Percentiles rank a stretch among this genome's conserved stretches.
These are phyloP conservation scores for Rhodeus uyekii DNA, from an alignment of 2,797 vertebrate species.

Conservation along the genomic window DNA sequence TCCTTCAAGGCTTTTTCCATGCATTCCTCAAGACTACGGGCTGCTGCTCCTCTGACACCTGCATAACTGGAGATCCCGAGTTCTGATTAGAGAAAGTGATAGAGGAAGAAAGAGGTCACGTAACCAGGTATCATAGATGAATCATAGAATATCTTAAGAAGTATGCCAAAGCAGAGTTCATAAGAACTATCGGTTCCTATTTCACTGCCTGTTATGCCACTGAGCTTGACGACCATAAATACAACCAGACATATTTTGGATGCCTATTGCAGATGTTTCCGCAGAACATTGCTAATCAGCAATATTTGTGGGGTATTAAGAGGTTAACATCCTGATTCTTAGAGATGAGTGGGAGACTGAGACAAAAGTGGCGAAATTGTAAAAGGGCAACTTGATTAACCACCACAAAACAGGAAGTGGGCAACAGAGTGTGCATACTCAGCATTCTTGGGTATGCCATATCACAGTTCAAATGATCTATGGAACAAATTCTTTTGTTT, in stretches of 20 bases:
- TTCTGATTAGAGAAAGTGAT: slow-evolving; percentile 55
- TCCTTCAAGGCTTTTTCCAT: slow-evolving; percentile 66
- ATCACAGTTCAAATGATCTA: not conserved
- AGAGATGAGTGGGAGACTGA: slow-evolving; percentile 5
- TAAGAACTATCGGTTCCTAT: not conserved
- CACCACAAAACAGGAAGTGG: slow-evolving; percentile 40
- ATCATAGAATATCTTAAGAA: not conserved
- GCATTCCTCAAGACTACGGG: slow-evolving; percentile 67
- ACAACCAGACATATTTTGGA: not conserved
- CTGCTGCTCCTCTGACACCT: slow-evolving; percentile 61
- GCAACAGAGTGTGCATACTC: not conserved
- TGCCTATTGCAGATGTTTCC: slow-evolving; percentile 41
- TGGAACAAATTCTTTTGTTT: too few species aligned
- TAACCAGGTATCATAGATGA: not conserved
- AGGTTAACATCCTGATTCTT: not conserved
- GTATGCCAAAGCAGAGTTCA: not conserved
- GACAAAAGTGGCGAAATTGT: slow-evolving; percentile 2
- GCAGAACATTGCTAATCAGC: slow-evolving; percentile 23
- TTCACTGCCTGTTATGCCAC: not conserved
- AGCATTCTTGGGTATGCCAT: not conserved
- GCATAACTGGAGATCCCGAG: slow-evolving; percentile 76
- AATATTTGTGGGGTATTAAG: not conserved
- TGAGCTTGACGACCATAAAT: not conserved
- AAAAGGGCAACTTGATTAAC: slow-evolving; percentile 9
- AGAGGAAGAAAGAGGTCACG: not conserved